Evolutionary conservation across 2,113 vertebrate species (phyloP).

Genomic region (Sturnus vulgaris): DNA sequence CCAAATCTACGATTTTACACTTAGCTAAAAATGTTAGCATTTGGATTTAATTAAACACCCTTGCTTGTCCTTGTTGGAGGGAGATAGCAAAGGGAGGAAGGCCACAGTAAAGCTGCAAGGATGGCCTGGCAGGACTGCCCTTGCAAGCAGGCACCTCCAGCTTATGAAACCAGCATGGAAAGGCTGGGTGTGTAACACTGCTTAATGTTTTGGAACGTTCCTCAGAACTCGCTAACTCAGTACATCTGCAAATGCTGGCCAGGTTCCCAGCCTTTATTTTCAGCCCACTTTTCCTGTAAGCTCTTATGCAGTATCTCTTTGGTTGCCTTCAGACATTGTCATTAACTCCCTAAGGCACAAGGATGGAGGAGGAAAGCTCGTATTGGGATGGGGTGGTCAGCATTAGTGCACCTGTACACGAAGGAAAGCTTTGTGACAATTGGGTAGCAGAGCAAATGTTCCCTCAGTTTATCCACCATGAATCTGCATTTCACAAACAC

Average conservation of each 20-base stretch:
- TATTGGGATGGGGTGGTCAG: background rate
- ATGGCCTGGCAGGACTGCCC: background rate
- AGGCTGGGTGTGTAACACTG: background rate
- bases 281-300: background rate
- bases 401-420: background rate
- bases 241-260: slow-evolving; percentile 20
- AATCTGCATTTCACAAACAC: background rate
- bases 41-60: slow-evolving; percentile 22
- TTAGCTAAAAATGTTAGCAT: slow-evolving; percentile 9
- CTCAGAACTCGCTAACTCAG: background rate
- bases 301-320: background rate
- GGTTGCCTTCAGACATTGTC: background rate
- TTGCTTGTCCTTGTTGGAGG: background rate
- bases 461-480: background rate
- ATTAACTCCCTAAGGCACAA: background rate
- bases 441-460: accelerated
- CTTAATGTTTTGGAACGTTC: background rate
- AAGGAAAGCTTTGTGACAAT: background rate
- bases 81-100: background rate
- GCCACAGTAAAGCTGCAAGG: background rate
- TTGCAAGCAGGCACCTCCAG: background rate
- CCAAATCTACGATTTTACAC: slow-evolving; percentile 37
- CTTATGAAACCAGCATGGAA: background rate
- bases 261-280: slow-evolving; percentile 17
- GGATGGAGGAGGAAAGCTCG: background rate